Base-by-base conservation (phyloP, 2,888 invertebrate genomes). In the Podotricha telesiphe region DNA sequence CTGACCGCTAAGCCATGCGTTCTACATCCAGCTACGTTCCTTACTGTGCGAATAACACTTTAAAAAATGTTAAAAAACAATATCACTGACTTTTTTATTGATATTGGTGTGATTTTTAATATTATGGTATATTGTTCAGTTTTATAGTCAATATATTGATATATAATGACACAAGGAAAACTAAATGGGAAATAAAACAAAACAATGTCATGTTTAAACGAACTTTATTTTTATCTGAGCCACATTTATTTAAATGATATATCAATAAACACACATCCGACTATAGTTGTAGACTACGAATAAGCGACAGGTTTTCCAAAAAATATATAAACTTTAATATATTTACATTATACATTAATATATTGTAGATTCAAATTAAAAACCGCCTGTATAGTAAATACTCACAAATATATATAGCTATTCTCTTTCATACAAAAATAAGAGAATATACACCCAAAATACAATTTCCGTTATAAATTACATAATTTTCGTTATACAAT, bases 211-310 rank as follows among this genome's bases (percentile, higher is more conserved):
- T 1, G 11, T 58, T 58, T 20, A 20, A 20, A 58, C 37, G 20
- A 51, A 51, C 8, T 58, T 58, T 42, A 58, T 42, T 53, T 53
- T 58, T 17, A 42, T 42, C 40, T 42, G 58, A 58, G 15, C 42
- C 58, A 58, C 42, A 58, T 58, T 58, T 58, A 58, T 20, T 28
- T 58, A 42, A 58, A 58, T 56, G 4, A 56, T 58, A 58, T n/a
- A n/a, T n/a, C n/a, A n/a, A n/a, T 42, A 58, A 58, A 58, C n/a
- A 58, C 15, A 58, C 40, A 40, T 58, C 15, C 58, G 40, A 20
- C 19, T 40, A 28, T 6, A 58, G 19, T 10, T 19, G 13, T 15
- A 56, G 19, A 40, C 56, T 40, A 56, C 56, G 34, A 56, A 8
- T 58, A 59, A 59, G 58, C 42, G 42, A 40, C n/a, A n/a, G 58